These are phyloP conservation scores for Ranitomeya imitator DNA, from an alignment of 2,113 vertebrate genomes.

Conservation along the genomic window DNA sequence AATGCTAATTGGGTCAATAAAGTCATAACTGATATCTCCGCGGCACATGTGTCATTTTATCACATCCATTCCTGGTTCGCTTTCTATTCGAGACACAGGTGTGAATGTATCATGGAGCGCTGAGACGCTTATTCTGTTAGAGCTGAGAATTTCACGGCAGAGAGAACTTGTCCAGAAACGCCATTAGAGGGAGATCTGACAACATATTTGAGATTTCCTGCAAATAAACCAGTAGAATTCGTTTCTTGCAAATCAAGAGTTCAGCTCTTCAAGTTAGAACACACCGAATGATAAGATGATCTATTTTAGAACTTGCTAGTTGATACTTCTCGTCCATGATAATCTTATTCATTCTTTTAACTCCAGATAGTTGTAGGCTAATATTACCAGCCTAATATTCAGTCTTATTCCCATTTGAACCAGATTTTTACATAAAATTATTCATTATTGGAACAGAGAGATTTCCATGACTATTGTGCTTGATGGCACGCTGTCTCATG, in stretches of 20 bases:
- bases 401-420: background rate
- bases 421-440: background rate
- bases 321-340: conserved; percentile 14
- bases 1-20: conserved; percentile 25
- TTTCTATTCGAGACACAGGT: background rate
- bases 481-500: background rate
- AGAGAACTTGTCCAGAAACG: background rate
- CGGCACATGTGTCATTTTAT: conserved; percentile 8
- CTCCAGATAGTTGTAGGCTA: background rate
- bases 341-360: conserved; percentile 28
- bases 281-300: conserved; percentile 43
- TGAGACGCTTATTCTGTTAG: background rate
- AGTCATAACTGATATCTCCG: background rate
- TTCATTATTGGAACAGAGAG: background rate
- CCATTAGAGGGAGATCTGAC: conserved; percentile 50
- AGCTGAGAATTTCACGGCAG: background rate
- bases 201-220: conserved; percentile 21
- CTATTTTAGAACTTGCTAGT: conserved; percentile 33
- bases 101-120: background rate
- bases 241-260: background rate
- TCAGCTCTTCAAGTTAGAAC: conserved; percentile 15
- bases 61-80: background rate
- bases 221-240: background rate
- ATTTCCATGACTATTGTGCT: background rate
- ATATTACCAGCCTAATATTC: background rate